Evolutionary conservation across 2,888 invertebrate genomes (phyloP).

Genomic region (Yponomeuta plumbellus): DNA sequence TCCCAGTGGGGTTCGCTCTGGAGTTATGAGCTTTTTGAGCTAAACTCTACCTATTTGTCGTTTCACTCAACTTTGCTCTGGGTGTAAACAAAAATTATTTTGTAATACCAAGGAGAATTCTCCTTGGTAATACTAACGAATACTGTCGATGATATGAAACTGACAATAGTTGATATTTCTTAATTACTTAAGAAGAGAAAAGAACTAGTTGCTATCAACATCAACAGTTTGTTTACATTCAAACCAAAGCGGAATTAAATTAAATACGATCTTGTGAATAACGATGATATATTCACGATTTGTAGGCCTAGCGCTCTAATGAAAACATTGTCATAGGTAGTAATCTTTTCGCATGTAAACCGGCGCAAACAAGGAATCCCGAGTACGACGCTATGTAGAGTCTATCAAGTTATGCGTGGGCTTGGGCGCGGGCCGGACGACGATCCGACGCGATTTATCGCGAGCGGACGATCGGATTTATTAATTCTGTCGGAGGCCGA

Average conservation of each 20-base stretch:
- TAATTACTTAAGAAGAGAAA: no score
- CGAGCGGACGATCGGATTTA: constrained; percentile 56
- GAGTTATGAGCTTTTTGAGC: constrained; percentile 15
- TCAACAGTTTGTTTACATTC: no score
- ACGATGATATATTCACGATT: no score
- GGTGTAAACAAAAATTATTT: no score
- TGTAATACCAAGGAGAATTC: no score
- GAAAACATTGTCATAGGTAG: background rate
- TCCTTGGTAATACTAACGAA: no score
- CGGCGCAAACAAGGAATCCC: background rate
- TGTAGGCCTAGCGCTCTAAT: background rate
- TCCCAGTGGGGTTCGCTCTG: constrained; percentile 11
- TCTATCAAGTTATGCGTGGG: constrained; percentile 31
- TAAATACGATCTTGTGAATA: no score
- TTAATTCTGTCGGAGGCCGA: constrained; percentile 62
- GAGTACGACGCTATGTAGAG: background rate
- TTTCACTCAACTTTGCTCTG: background rate
- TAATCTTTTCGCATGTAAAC: background rate
- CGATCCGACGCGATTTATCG: constrained; percentile 46
- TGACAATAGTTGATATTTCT: no score
- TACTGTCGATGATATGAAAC: no score
- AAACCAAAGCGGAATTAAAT: no score
- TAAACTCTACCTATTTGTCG: background rate
- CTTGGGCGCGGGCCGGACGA: constrained; percentile 40
- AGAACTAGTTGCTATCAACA: no score